phyloP scores from a whole-genome alignment of 2,113 vertebrate genomes.

The Cacatua alba region DNA sequence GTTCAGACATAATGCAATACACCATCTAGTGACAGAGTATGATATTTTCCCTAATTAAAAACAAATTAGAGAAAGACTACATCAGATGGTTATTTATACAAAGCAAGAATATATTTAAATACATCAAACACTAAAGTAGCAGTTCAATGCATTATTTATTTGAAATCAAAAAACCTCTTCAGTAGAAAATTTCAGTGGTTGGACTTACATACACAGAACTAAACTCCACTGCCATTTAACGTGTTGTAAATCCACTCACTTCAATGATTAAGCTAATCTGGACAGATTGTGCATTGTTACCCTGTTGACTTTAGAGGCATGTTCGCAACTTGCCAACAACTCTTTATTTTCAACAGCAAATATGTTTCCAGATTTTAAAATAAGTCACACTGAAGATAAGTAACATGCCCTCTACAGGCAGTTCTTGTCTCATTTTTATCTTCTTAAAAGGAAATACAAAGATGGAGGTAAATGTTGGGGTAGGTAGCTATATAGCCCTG shows the following conservation, averaged over 20 bases:
- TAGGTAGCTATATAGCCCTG: background rate
- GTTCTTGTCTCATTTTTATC: background rate
- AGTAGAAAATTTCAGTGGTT: background rate
- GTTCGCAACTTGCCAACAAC: background rate
- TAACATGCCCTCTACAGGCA: background rate
- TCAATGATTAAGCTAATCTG: background rate
- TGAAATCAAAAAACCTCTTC: background rate
- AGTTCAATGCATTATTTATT: background rate
- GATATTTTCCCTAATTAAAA: background rate
- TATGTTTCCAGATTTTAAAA: background rate
- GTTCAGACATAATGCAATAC: background rate
- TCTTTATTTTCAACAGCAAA: background rate
- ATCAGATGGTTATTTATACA: background rate
- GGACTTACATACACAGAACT: background rate
- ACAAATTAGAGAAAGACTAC: background rate
- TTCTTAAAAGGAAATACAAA: background rate
- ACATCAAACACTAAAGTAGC: background rate
- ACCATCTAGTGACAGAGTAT: constrained; percentile 21
- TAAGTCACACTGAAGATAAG: background rate
- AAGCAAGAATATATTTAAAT: background rate
- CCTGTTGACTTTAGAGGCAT: background rate
- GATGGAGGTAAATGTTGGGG: background rate
- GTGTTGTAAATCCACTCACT: background rate
- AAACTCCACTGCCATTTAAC: background rate
- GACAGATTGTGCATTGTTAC: background rate